These are phyloP conservation scores for Aphaenogaster ashmeadi DNA, from an alignment of 1,140 invertebrate genomes.

Conservation along the genomic window DNA sequence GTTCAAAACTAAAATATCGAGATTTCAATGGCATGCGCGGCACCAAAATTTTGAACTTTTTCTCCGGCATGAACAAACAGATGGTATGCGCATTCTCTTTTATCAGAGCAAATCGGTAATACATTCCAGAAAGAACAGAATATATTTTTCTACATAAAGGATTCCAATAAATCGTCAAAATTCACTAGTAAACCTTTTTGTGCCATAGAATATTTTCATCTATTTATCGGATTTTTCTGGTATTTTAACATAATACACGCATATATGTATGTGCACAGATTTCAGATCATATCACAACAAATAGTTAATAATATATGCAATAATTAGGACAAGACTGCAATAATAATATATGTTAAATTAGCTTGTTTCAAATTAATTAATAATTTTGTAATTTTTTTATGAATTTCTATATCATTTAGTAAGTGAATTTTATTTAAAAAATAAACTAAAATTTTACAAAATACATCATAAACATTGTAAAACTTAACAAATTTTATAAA, in stretches of 20 bases:
- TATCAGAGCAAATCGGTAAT: conserved; percentile 63
- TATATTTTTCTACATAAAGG: conserved; percentile 50
- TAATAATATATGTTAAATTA: not conserved
- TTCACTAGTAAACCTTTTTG: conserved; percentile 29
- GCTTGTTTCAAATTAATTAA: not conserved
- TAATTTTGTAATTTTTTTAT: not conserved
- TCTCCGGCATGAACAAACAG: not conserved
- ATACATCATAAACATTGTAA: not conserved
- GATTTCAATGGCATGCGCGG: not conserved
- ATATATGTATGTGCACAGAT: not conserved
- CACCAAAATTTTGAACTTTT: conserved; percentile 27
- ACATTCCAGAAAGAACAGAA: conserved; percentile 38
- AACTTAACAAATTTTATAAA: not conserved
- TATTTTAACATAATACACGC: not conserved
- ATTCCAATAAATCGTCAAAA: conserved; percentile 35
- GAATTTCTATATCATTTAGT: not conserved
- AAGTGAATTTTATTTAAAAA: not conserved
- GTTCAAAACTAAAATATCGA: conserved; percentile 20
- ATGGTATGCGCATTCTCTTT: conserved; percentile 38
- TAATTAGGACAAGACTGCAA: no score
- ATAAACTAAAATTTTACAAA: not conserved
- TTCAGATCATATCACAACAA: not conserved
- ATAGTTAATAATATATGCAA: not conserved
- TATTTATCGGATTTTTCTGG: conserved; percentile 3
- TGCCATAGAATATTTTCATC: conserved; percentile 15